Evolutionary conservation across 2,113 vertebrate genomes (phyloP).

Genomic region (Pleuronectes platessa): DNA sequence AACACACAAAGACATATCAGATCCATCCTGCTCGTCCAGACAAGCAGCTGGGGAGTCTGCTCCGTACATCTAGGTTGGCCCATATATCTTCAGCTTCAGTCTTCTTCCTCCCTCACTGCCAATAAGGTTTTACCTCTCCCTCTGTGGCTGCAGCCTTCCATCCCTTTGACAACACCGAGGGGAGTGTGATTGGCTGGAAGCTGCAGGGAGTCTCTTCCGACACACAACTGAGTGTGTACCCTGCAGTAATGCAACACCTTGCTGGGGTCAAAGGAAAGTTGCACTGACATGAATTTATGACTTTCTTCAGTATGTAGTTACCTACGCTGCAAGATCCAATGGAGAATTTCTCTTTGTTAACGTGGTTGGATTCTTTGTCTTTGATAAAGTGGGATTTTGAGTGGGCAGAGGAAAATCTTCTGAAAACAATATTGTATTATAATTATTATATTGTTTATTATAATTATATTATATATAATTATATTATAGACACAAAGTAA

Average conservation of each 20-base stretch:
- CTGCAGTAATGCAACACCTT: conserved; percentile 46
- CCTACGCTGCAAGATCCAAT: background rate
- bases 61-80: conserved; percentile 15
- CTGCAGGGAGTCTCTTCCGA: conserved; percentile 47
- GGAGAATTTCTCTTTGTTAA: background rate
- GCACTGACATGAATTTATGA: conserved; percentile 13
- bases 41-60: conserved; percentile 42
- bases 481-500: no score
- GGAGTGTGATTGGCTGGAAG: conserved; percentile 46
- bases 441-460: background rate
- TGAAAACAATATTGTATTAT: background rate
- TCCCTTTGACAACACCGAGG: conserved; percentile 25
- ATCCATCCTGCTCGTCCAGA: conserved; percentile 29
- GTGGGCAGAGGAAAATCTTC: background rate
- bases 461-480: no score
- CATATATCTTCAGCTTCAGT: conserved; percentile 35
- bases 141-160: conserved; percentile 43
- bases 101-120: conserved; percentile 24
- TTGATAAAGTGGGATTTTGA: no score
- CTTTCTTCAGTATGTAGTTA: background rate
- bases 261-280: conserved; percentile 37
- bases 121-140: conserved; percentile 43
- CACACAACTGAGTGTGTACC: conserved; percentile 31
- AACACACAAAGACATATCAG: conserved; percentile 22
- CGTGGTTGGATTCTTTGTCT: background rate